Conservation (phyloP, 2,797 vertebrate species). For the Coilia nasus region DNA sequence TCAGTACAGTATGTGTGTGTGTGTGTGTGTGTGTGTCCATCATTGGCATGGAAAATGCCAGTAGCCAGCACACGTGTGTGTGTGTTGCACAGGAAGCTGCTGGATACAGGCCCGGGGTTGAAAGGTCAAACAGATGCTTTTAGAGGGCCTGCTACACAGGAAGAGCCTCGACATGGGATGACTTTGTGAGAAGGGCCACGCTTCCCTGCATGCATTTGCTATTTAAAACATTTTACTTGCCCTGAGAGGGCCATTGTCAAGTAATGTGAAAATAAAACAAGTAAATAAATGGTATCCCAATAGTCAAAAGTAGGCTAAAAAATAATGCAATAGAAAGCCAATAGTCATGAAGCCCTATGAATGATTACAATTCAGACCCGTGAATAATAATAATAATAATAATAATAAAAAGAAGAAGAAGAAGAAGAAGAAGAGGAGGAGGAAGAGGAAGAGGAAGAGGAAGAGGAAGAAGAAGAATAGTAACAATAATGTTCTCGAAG, state of each 20-base stretch:
- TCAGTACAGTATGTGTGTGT: conserved; percentile 13
- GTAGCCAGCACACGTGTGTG: conserved; percentile 29
- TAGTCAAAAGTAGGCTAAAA: too few species aligned
- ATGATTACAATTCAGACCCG: too few species aligned
- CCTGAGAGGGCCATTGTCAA: neutral
- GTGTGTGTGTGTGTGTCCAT: neutral
- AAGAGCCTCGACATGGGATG: conserved; percentile 62
- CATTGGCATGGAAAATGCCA: conserved; percentile 27
- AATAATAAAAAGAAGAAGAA: too few species aligned
- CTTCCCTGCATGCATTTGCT: conserved; percentile 27
- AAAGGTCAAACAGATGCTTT: conserved; percentile 60
- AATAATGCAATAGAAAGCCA: too few species aligned
- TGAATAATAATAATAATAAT: too few species aligned
- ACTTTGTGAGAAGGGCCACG: conserved; percentile 46
- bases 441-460: too few species aligned
- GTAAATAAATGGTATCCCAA: too few species aligned
- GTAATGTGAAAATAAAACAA: neutral
- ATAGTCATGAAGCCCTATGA: too few species aligned
- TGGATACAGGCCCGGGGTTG: conserved; percentile 39
- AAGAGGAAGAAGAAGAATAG: too few species aligned
- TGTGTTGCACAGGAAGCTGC: conserved; percentile 47
- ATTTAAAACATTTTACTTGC: conserved; percentile 27
- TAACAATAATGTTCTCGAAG: too few species aligned
- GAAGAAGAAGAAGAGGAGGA: too few species aligned
- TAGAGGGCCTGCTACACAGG: conserved; percentile 64